A percentile compares a stretch with the other conserved stretches of the same genome.
Evolutionary conservation across 2,797 vertebrate species (phyloP).

Genomic region (Enteromius unitaeniatus): DNA sequence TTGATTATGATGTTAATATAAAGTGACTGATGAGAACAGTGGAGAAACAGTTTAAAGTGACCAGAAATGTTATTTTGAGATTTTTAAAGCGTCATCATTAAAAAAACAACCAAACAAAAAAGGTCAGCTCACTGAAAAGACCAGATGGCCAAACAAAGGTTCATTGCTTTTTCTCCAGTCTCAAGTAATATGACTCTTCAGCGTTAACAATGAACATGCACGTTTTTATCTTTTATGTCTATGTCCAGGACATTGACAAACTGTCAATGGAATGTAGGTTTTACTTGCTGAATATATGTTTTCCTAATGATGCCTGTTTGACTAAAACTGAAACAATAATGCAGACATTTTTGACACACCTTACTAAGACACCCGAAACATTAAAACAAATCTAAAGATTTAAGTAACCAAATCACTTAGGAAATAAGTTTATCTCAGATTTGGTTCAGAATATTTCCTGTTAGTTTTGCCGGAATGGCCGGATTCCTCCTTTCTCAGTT

Average conservation of each 20-base stretch:
- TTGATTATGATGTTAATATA: not conserved
- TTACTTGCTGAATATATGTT: not conserved
- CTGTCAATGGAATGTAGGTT: not conserved
- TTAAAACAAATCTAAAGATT: not conserved
- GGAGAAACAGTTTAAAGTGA: not conserved
- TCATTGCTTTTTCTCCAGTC: not conserved
- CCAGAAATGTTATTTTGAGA: not conserved
- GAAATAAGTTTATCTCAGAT: not conserved
- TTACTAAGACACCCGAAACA: not conserved
- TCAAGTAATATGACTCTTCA: not conserved
- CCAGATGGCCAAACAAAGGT: not conserved
- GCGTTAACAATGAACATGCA: not conserved
- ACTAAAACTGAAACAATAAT: not conserved
- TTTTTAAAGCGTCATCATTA: not conserved
- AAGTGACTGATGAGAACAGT: not conserved
- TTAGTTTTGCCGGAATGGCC: conserved; percentile 52
- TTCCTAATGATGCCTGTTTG: not conserved
- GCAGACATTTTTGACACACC: not conserved
- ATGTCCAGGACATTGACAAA: not conserved
- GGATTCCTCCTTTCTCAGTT: conserved; percentile 59
- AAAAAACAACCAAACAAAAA: not conserved
- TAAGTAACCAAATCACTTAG: not conserved
- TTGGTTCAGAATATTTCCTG: not conserved
- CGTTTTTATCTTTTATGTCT: not conserved
- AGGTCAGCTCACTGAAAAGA: not conserved